Conservation (phyloP, 1,140 invertebrate genomes). For the Drosophila persimilis region DNA sequence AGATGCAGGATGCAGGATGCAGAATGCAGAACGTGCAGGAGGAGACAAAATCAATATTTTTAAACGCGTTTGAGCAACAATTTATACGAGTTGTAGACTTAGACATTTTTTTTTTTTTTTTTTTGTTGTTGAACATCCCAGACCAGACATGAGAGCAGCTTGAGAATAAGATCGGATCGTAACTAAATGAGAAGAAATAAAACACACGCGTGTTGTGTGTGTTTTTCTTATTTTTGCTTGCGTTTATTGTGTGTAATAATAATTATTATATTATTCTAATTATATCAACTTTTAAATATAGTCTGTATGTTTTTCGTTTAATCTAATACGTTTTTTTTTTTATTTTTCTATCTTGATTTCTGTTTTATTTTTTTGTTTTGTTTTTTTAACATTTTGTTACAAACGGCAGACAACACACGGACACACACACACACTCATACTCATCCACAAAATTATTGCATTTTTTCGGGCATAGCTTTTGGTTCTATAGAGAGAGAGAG, state of each 20-base stretch:
- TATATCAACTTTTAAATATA: slow-evolving; percentile 73
- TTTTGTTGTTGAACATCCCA: slow-evolving; percentile 47
- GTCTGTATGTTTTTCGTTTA: slow-evolving; percentile 58
- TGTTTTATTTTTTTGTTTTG: slow-evolving; percentile 43
- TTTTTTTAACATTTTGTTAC: slow-evolving; percentile 46
- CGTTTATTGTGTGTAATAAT: slow-evolving; percentile 68
- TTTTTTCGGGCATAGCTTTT: slow-evolving; percentile 49
- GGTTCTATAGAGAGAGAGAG: slow-evolving; percentile 22
- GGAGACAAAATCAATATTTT: slow-evolving; percentile 31
- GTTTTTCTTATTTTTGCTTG: slow-evolving; percentile 27
- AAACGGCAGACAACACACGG: slow-evolving; percentile 34
- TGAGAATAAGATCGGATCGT: slow-evolving; percentile 29
- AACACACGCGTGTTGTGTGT: slow-evolving; percentile 9
- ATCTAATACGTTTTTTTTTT: slow-evolving; percentile 54
- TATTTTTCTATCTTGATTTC: slow-evolving; percentile 46
- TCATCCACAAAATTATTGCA: slow-evolving; percentile 35
- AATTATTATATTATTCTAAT: slow-evolving; percentile 54
- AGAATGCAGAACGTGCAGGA: neutral
- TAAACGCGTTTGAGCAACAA: slow-evolving; percentile 13
- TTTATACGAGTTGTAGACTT: slow-evolving; percentile 59
- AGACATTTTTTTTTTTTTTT: slow-evolving; percentile 34
- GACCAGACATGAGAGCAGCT: slow-evolving; percentile 28
- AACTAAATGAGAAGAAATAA: slow-evolving; percentile 23
- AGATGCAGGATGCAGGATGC: slow-evolving; percentile 5
- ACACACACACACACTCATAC: slow-evolving; percentile 9